Conservation (phyloP, 2,888 invertebrate genomes). For the Leptinotarsa tumamoca region DNA sequence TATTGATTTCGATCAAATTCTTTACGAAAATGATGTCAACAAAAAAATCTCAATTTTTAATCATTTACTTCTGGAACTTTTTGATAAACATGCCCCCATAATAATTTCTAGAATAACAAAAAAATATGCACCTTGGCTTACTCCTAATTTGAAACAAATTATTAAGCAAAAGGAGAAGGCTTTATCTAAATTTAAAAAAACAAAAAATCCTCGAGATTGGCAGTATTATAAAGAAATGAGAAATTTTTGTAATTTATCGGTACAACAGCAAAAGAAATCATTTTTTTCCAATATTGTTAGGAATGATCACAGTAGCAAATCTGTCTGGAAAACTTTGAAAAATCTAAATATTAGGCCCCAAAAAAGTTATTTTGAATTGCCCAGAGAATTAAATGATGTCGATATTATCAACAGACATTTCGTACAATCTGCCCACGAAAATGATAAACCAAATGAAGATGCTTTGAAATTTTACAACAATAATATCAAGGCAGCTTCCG, state of each 20-base stretch:
- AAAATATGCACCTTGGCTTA: slow-evolving; percentile 23
- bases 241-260: slow-evolving; percentile 17
- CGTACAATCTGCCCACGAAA: neutral
- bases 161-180: slow-evolving; percentile 18
- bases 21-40: neutral
- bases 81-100: slow-evolving; percentile 3
- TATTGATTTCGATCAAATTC: too few relatives aligned
- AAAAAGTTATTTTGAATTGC: neutral
- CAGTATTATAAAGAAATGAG: neutral
- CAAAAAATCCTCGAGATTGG: slow-evolving; percentile 12
- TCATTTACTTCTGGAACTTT: slow-evolving; percentile 4
- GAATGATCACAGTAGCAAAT: neutral
- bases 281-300: neutral
- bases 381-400: neutral
- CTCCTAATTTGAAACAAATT: slow-evolving; percentile 10
- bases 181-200: slow-evolving; percentile 1
- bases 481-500: too few relatives aligned
- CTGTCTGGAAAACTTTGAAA: slow-evolving; percentile 15
- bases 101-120: slow-evolving; percentile 18
- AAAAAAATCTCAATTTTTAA: slow-evolving; percentile 11
- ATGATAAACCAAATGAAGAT: neutral
- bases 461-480: too few relatives aligned
- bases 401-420: slow-evolving; percentile 4
- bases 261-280: slow-evolving; percentile 20
- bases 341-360: neutral